These are phyloP conservation scores for Bergia puertoricense DNA, from an alignment of 92 coral and sea anemone genomes.

Conservation along the genomic window DNA sequence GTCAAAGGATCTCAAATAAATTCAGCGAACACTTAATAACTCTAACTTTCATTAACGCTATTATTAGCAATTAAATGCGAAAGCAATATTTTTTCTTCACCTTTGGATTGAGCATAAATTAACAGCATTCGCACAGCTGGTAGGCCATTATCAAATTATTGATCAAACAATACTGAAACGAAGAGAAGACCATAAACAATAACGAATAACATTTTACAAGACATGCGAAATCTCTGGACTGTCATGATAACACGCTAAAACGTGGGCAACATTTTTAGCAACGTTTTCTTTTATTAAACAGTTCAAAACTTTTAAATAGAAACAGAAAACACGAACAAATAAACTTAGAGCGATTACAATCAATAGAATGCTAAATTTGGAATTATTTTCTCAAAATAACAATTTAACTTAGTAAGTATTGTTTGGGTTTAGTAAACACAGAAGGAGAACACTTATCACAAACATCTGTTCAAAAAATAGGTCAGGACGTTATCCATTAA, in stretches of 20 bases:
- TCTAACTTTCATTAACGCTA: not conserved
- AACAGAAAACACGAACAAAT: not conserved
- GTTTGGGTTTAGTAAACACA: not conserved
- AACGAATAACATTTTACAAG: not conserved
- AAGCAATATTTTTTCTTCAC: not conserved
- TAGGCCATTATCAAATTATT: not conserved
- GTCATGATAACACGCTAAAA: slow-evolving; percentile 6
- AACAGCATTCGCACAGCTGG: slow-evolving; percentile 12
- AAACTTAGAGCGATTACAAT: not conserved
- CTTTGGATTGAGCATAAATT: slow-evolving; percentile 31
- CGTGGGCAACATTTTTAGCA: not conserved
- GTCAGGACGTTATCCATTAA: not conserved
- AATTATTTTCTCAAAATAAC: not conserved
- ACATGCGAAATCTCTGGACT: not conserved
- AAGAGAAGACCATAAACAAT: slow-evolving; percentile 1
- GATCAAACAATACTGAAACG: slow-evolving; percentile 11
- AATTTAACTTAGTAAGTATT: not conserved
- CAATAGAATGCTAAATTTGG: not conserved
- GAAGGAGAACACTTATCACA: too few species aligned
- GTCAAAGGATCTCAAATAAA: not conserved
- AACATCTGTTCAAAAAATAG: too few species aligned
- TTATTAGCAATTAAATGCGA: not conserved
- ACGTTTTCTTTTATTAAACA: not conserved
- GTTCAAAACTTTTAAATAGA: not conserved
- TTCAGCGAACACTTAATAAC: not conserved